Evolutionary conservation across 2,113 vertebrate species (phyloP).

Genomic region (Xenus cinereus): DNA sequence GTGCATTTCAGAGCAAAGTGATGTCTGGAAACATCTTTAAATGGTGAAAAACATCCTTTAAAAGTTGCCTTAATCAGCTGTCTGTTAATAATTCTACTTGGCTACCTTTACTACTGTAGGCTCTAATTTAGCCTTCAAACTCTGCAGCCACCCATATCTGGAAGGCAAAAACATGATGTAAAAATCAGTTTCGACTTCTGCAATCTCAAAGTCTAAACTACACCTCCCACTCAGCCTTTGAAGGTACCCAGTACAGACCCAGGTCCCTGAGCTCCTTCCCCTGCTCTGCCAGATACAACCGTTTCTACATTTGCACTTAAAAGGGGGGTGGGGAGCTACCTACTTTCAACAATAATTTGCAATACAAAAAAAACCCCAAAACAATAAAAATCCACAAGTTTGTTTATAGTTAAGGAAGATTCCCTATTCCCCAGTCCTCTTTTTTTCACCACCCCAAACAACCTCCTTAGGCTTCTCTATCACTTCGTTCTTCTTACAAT

Average conservation of each 20-base stretch:
- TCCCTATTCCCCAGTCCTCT: neutral
- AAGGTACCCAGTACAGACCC: neutral
- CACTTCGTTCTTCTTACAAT: neutral
- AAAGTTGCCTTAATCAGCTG: constrained; percentile 16
- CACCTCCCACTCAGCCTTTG: constrained; percentile 4
- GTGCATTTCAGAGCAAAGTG: constrained; percentile 21
- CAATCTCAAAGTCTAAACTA: neutral
- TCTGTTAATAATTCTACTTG: neutral
- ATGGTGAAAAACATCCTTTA: neutral
- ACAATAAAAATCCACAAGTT: neutral
- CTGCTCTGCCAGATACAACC: neutral
- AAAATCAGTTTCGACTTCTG: neutral
- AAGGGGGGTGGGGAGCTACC: neutral
- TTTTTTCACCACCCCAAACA: neutral
- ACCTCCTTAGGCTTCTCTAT: neutral
- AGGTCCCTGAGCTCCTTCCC: neutral
- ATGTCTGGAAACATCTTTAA: constrained; percentile 38
- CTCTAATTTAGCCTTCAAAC: neutral
- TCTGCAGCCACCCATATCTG: neutral
- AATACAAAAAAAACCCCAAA: neutral
- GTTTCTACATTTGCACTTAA: neutral
- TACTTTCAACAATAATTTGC: neutral
- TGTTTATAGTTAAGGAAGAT: neutral
- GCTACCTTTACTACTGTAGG: neutral
- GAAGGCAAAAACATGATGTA: constrained; percentile 7